Conservation (phyloP, 1,140 invertebrate species). For the Pygmarrhopalites habei region DNA sequence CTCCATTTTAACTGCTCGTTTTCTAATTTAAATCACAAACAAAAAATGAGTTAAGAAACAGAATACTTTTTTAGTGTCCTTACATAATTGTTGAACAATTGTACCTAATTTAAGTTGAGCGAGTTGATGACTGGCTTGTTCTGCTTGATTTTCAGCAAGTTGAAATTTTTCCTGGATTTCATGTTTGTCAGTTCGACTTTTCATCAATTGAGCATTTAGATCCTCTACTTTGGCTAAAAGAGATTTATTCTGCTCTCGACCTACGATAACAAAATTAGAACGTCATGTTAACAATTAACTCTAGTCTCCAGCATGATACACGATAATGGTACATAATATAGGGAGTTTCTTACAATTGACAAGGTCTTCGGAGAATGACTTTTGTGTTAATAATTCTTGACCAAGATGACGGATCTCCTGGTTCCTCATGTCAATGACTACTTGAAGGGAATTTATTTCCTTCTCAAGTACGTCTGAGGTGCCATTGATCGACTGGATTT, state of each 20-base stretch:
- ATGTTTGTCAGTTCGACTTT: constrained; percentile 26
- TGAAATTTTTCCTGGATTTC: constrained; percentile 20
- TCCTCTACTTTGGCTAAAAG: constrained; percentile 30
- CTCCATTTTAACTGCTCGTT: constrained; percentile 26
- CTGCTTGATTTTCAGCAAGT: constrained; percentile 6
- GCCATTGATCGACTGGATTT: constrained; percentile 23
- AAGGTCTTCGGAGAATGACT: constrained; percentile 20
- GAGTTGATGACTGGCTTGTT: constrained; percentile 7
- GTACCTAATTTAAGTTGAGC: not conserved
- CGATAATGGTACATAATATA: too few species aligned
- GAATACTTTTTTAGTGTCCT: too few species aligned
- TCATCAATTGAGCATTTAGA: constrained; percentile 31
- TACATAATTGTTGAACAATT: too few species aligned
- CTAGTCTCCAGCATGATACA: too few species aligned
- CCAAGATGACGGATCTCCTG: constrained; percentile 26
- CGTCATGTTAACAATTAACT: too few species aligned
- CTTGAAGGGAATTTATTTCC: constrained; percentile 30
- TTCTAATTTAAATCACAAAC: not conserved
- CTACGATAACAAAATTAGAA: too few species aligned
- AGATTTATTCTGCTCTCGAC: constrained; percentile 24
- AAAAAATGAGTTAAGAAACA: not conserved
- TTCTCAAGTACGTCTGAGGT: constrained; percentile 29
- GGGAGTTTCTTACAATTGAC: not conserved
- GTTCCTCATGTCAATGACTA: constrained; percentile 32
- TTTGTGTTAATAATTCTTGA: constrained; percentile 20